Conservation (phyloP, 1,140 invertebrate species). For the Delia radicum region DNA sequence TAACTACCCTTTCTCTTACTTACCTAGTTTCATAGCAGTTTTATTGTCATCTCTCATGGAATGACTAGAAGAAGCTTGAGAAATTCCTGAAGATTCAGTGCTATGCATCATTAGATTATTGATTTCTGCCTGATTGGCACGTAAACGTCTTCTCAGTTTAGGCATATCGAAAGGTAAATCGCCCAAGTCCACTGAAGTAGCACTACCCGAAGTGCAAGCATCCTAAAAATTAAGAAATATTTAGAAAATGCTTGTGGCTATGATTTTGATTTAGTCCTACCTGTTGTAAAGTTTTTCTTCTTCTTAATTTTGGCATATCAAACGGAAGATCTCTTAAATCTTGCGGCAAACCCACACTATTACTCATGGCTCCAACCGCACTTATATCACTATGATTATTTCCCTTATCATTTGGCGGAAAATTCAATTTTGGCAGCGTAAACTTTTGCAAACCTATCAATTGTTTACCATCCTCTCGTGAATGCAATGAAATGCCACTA, state of each 20-base stretch:
- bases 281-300: conserved; percentile 62
- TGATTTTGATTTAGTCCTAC: conserved; percentile 11
- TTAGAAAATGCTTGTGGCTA: not conserved
- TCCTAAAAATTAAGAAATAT: conserved; percentile 57
- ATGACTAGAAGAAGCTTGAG: conserved; percentile 76
- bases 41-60: conserved; percentile 72
- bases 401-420: conserved; percentile 41
- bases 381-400: conserved; percentile 56
- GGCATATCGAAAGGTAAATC: conserved; percentile 88
- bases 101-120: conserved; percentile 57
- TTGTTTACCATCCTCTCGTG: conserved; percentile 70
- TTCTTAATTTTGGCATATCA: conserved; percentile 84
- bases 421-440: conserved; percentile 61
- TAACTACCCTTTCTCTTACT: no score
- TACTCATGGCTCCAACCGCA: conserved; percentile 42
- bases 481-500: conserved; percentile 82
- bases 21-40: conserved; percentile 46
- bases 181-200: conserved; percentile 72
- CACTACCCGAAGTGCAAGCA: conserved; percentile 69
- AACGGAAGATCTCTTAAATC: conserved; percentile 78
- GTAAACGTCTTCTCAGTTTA: conserved; percentile 70
- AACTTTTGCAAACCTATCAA: conserved; percentile 57
- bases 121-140: conserved; percentile 50
- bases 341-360: conserved; percentile 42
- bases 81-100: conserved; percentile 67